These are phyloP conservation scores for Dryadula phaetusa DNA, from an alignment of 2,888 invertebrate genomes.

Conservation along the genomic window DNA sequence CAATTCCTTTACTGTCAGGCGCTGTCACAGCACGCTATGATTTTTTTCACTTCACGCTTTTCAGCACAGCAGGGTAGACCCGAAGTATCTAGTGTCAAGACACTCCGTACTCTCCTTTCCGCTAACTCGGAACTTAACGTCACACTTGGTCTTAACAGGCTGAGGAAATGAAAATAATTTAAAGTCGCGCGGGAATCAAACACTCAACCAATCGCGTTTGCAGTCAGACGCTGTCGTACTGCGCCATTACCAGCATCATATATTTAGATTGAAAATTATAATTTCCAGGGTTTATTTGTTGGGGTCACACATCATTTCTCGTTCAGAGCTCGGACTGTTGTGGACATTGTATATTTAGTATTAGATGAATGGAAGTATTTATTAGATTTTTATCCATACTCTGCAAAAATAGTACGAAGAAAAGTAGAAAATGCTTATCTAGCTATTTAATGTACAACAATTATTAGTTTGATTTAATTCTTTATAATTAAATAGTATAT, in stretches of 20 bases:
- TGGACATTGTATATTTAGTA: constrained; percentile 78
- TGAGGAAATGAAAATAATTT: too few relatives aligned
- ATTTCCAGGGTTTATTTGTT: constrained; percentile 79
- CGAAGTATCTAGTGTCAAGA: too few relatives aligned
- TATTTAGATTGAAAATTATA: constrained; percentile 3
- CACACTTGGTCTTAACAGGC: too few relatives aligned
- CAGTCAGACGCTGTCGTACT: too few relatives aligned
- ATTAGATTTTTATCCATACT: constrained; percentile 74
- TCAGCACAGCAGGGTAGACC: too few relatives aligned
- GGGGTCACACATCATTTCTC: constrained; percentile 82
- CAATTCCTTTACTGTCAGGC: too few relatives aligned
- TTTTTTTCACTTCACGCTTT: too few relatives aligned
- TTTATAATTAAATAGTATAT: background rate
- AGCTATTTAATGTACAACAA: constrained; percentile 55
- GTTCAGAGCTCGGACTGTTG: constrained; percentile 79
- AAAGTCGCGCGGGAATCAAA: too few relatives aligned
- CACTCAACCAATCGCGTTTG: too few relatives aligned
- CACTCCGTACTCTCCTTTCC: too few relatives aligned
- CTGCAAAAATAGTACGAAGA: constrained; percentile 68
- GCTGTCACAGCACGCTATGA: too few relatives aligned
- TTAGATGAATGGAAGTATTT: constrained; percentile 81
- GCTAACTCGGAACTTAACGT: too few relatives aligned
- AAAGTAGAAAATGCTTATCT: constrained; percentile 79
- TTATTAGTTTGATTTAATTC: background rate
- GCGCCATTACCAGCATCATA: background rate